Evolutionary conservation across 2,113 vertebrate genomes (phyloP), one percentile per base, ranked within the genome.

Genomic region (Balaeniceps rex): DNA sequence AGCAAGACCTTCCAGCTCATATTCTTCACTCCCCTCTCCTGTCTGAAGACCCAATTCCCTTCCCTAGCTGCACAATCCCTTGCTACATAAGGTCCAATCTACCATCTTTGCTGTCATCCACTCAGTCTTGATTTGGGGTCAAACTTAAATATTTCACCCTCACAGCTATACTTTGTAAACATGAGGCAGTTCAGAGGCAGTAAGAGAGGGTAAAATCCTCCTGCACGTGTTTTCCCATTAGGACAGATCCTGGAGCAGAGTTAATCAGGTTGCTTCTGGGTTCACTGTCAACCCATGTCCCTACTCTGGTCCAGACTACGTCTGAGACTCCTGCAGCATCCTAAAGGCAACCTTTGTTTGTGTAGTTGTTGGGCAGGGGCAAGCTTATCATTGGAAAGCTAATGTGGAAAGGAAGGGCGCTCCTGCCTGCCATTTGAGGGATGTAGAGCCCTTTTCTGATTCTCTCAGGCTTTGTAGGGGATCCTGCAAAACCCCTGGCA

Each of bases 201-300:
- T 60, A 68, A 65, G 14, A 6, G 24, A 85, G 68, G 17, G n/a
- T 36, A 68, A 94, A 94, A 78, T 47, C 42, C 55, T 69, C 23
- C 46, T 81, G 23, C 23, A 25, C 0, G 0, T 52, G 12, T 61
- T 93, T 83, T 84, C 4, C 28, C 4, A 2, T 83, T 60, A 44
- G 47, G 47, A 91, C 29, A 84, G 57, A 47, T 36, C 19, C 46
- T 83, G 22, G 24, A 58, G 10, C 4, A 5, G 42, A 64, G 12
- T 40, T n/a, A 55, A 78, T 11, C n/a, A 64, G 10, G 4, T 33
- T 82, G 47, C 23, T 70, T 71, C 54, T 47, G n/a, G 16, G 7
- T 54, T 82, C 5, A 24, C 47, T 75, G 12, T 51, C 47, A 75
- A 28, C 4, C 8, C 19, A 18, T 6, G 17, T 47, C 19, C 12